phyloP scores from a whole-genome alignment of 2,888 invertebrate genomes.

The Meiosimyza decipiens region DNA sequence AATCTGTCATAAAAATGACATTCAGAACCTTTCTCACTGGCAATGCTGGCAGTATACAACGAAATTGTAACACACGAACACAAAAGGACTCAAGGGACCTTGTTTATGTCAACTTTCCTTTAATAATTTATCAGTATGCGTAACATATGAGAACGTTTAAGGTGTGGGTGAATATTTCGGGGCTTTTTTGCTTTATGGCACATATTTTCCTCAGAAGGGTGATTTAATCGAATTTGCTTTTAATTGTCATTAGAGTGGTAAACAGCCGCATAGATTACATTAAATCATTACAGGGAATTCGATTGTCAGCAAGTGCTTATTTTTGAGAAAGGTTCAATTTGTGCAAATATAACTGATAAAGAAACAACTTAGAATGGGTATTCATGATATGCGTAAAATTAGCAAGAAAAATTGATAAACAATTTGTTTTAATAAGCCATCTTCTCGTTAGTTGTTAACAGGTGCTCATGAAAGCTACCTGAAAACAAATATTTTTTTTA shows the following conservation, averaged over 20 bases:
- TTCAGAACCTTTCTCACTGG: constrained; percentile 34
- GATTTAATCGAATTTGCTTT: constrained; percentile 52
- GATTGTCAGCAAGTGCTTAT: no score
- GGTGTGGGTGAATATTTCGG: constrained; percentile 21
- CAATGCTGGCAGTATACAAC: constrained; percentile 18
- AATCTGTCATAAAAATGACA: constrained; percentile 65
- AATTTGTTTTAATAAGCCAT: no score
- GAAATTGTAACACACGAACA: constrained; percentile 46
- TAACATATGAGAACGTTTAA: constrained; percentile 45
- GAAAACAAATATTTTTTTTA: no score
- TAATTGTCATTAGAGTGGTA: constrained; percentile 52
- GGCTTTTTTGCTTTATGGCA: neutral
- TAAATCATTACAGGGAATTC: no score
- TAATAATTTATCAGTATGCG: constrained; percentile 58
- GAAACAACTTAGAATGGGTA: no score
- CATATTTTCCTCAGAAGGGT: neutral
- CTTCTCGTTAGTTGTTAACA: no score
- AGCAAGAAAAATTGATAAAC: no score
- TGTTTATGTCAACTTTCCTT: constrained; percentile 65
- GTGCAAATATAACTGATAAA: no score
- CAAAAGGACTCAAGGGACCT: constrained; percentile 66
- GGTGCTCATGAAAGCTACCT: no score
- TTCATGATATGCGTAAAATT: no score
- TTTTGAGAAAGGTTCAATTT: no score
- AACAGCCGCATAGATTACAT: constrained; percentile 6